Evolutionary conservation across 2,888 invertebrate species (phyloP), one percentile per base, ranked within the genome.

Genomic region (Itoplectis maculator): DNA sequence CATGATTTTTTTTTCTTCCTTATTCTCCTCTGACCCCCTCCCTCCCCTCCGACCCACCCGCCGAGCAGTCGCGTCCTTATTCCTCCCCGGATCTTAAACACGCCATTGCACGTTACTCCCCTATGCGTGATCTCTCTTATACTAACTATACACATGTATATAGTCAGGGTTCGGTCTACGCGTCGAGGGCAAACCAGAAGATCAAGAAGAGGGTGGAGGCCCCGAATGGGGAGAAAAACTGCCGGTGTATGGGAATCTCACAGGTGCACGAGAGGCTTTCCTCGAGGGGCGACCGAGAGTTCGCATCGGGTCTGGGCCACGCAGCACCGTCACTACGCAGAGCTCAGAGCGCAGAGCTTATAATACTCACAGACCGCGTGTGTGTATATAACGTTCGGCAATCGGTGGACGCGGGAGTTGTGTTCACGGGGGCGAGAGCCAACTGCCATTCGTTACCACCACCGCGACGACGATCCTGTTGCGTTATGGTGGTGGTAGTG

Each of bases 171-270:
- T 37, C 69, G 37, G 37, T 47, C 75, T 73, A 68, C 73, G 68
- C 72, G 18, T 77, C 83, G 72, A 79, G 83, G 74, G 77, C 66
- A 78, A 3, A 54, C 20, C 49, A 56, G 83, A 82, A 78, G 76
- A 81, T 82, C 83, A 56, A 75, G 69, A 80, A 76, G 81, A 74
- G 81, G 35, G 76, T 51, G 35, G 79, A 51, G 68, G 73, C 49
- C 20, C 70, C n/a, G n/a, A n/a, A n/a, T n/a, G n/a, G n/a, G 72
- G 65, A 51, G 54, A 45, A 66, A 83, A 75, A 81, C 83, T 86
- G 86, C 77, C 82, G 86, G 84, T 89, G 88, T 90, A 90, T 91
- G 92, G 91, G 92, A 92, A 92, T 92, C 92, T 90, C 92, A 91
- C 92, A 92, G 92, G 92, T 92, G 92, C 86, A 90, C 87, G 88